Evolutionary conservation across 2,797 vertebrate species (phyloP).

Genomic region (Glyptemys insculpta): DNA sequence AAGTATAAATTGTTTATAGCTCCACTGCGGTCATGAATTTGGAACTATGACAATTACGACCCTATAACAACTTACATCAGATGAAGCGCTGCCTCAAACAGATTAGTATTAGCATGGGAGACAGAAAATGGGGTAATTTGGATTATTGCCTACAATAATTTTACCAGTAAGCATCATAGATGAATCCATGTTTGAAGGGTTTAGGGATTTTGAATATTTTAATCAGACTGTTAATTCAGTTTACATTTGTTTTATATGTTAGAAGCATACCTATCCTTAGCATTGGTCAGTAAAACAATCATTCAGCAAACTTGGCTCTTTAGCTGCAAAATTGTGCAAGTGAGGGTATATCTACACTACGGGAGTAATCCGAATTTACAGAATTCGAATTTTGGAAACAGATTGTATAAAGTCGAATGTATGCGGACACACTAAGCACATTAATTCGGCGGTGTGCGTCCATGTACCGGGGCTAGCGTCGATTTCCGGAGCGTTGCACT

Average conservation of each 20-base stretch:
- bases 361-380: too few species aligned
- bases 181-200: background rate
- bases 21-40: background rate
- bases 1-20: background rate
- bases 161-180: background rate
- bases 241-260: background rate
- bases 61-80: background rate
- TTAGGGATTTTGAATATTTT: background rate
- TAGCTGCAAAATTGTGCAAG: background rate
- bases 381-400: too few species aligned
- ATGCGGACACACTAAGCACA: too few species aligned
- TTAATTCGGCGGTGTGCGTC: too few species aligned
- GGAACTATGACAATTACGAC: background rate
- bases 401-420: too few species aligned
- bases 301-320: background rate
- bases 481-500: too few species aligned
- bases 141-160: background rate
- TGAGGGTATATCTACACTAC: too few species aligned
- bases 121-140: background rate
- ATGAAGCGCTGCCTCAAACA: background rate
- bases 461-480: too few species aligned
- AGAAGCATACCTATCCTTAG: background rate
- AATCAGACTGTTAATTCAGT: background rate
- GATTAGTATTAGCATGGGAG: background rate
- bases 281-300: background rate